Evolutionary conservation across 2,888 invertebrate genomes (phyloP), one percentile per base, ranked within the genome.

Genomic region (Leptopilina syphax): DNA sequence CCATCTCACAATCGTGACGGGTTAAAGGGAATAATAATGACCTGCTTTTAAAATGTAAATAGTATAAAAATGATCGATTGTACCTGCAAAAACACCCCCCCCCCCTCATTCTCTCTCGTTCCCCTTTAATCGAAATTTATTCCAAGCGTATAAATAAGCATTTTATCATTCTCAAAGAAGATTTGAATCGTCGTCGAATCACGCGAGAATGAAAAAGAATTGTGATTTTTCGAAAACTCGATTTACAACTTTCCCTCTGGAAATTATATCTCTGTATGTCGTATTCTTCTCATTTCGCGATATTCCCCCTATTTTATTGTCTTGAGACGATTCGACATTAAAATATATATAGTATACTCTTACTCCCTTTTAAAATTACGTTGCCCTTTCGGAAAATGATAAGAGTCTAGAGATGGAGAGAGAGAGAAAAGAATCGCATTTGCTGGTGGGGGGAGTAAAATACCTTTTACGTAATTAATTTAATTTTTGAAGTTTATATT

Each of bases 271-370:
- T 34, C 34, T 34, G 34, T 34, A 34, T 34, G 60, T 67, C 80
- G 73, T 77, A 83, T 81, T 83, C 79, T 81, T 83, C 79, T 79
- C 82, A 82, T 80, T 81, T 70, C 41, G 34, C 3, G 24, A 50
- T 50, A 63, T 44, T 24, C 54, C 27, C 66, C 34, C 65, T 18
- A 76, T 67, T 78, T 76, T 79, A 76, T 63, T 44, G 18, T 63
- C 73, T 18, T 63, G 63, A 63, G 65, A 76, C 67, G 67, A 80
- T 81, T 79, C 76, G 76, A 81, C 68, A 77, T 65, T 0, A 24
- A 34, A 34, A 34, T 34, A 12, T 24, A 13, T 44, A 44, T 44
- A 44, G 44, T 8, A 44, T 34, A 44, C 44, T 44, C 44, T 44
- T 8, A 0, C 44, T 44, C 44, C 8, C 44, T 44, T 44, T 44